Conservation (phyloP, 2,888 invertebrate genomes). For the Capitulum mitella region DNA sequence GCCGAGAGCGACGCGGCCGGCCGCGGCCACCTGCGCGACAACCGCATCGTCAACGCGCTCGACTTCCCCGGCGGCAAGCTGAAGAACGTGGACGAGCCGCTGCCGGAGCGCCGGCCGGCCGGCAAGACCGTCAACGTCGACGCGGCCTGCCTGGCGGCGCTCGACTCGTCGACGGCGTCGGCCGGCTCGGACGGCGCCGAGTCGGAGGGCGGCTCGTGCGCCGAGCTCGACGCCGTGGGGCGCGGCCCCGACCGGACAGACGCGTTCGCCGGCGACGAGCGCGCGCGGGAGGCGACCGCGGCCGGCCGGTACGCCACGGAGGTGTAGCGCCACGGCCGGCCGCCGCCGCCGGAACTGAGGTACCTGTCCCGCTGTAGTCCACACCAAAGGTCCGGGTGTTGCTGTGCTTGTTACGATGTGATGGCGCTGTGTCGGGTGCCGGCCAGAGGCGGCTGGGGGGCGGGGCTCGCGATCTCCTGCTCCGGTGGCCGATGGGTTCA, state of each 20-base stretch:
- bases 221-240: no score
- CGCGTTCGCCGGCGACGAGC: background rate
- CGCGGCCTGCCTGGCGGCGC: background rate
- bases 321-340: background rate
- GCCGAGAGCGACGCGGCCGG: conserved; percentile 70
- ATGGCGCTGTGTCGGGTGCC: background rate
- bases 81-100: conserved; percentile 33
- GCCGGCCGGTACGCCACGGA: conserved; percentile 6
- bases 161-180: background rate
- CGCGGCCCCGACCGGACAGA: background rate
- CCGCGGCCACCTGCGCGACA: conserved; percentile 39
- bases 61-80: conserved; percentile 37
- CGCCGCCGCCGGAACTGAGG: background rate
- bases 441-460: no score
- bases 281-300: background rate
- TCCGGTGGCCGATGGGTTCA: no score
- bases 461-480: no score
- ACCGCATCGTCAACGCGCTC: conserved; percentile 40
- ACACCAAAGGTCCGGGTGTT: background rate
- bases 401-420: conserved; percentile 4
- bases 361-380: conserved; percentile 11
- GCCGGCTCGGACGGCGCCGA: background rate
- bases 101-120: background rate
- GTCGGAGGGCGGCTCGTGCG: background rate
- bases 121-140: conserved; percentile 25